Conservation (phyloP, 2,113 vertebrate genomes). For the Notarius lentiginosus region DNA sequence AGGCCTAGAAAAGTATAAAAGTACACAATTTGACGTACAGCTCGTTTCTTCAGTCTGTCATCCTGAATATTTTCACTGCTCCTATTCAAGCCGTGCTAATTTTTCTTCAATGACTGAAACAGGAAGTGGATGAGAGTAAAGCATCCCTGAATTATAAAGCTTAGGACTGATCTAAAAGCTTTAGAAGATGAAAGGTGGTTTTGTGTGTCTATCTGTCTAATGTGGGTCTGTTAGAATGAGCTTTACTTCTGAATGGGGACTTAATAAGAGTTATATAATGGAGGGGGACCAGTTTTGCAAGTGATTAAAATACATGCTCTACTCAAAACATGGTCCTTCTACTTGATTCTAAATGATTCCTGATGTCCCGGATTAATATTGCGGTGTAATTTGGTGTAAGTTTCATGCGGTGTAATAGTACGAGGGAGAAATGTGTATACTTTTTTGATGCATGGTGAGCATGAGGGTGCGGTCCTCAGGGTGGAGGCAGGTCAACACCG, state of each 20-base stretch:
- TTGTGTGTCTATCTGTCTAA: background rate
- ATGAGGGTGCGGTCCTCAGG: conserved; percentile 83
- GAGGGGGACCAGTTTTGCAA: background rate
- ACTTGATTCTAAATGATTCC: too few species aligned
- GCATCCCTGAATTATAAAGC: background rate
- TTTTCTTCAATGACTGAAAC: background rate
- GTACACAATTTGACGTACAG: too few species aligned
- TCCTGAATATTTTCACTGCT: too few species aligned
- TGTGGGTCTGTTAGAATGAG: background rate
- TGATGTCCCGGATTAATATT: background rate
- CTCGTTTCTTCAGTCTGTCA: background rate
- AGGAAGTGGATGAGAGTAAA: background rate
- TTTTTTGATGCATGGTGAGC: conserved; percentile 83
- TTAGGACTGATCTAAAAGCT: background rate
- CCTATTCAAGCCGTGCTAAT: background rate
- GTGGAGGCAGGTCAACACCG: conserved; percentile 79
- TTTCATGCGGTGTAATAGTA: background rate
- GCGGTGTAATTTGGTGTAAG: background rate
- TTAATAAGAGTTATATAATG: background rate
- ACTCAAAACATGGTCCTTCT: background rate
- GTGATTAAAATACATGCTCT: background rate
- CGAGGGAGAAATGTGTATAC: conserved; percentile 58
- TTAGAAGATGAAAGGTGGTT: background rate
- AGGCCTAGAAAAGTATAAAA: too few species aligned
- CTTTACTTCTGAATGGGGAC: background rate